phyloP scores from a whole-genome alignment of 2,113 vertebrate genomes.

The Nymphicus hollandicus region DNA sequence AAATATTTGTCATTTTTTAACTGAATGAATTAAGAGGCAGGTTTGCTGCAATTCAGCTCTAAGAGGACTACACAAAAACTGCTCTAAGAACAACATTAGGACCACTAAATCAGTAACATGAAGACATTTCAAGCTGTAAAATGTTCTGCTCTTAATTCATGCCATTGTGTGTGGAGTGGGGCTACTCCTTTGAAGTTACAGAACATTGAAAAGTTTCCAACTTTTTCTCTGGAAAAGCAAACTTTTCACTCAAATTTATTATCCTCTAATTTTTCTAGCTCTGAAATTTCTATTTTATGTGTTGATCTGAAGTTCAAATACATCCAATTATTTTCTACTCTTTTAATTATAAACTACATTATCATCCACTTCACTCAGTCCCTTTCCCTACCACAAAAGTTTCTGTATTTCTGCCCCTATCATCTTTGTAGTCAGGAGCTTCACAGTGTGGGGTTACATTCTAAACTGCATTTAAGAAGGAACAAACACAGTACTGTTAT shows the following conservation, averaged over 20 bases:
- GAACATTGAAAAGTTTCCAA: background rate
- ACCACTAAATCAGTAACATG: background rate
- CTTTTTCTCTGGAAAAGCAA: background rate
- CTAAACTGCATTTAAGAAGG: background rate
- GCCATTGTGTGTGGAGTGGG: fast-evolving
- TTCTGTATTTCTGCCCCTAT: background rate
- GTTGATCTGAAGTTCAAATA: background rate
- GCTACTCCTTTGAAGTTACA: background rate
- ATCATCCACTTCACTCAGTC: background rate
- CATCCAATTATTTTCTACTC: background rate
- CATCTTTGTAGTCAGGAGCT: background rate
- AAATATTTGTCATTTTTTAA: background rate
- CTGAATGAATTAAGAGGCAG: background rate
- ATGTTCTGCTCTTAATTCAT: background rate
- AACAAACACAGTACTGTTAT: background rate
- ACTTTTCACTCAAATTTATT: background rate
- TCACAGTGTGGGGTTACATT: background rate
- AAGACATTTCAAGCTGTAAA: background rate
- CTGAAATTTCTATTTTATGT: background rate
- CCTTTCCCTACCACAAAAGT: background rate
- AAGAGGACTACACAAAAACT: background rate
- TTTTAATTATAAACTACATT: background rate
- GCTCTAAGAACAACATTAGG: background rate
- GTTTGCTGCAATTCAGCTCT: background rate
- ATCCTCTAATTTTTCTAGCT: background rate